Conservation (phyloP, 2,888 invertebrate species). For the Tupiocoris notatus region DNA sequence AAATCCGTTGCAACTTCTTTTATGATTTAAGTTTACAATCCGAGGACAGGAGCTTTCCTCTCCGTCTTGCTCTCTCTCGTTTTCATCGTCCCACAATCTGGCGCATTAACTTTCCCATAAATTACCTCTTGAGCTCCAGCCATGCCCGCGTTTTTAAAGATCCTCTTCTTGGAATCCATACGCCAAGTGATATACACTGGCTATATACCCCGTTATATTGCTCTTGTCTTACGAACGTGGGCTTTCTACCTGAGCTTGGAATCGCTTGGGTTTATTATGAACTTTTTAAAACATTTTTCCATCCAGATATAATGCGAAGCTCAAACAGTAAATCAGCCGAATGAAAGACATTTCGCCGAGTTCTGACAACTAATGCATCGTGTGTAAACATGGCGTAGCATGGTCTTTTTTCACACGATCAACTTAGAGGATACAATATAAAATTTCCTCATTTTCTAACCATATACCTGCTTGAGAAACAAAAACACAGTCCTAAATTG, state of each 20-base stretch:
- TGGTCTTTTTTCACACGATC: not conserved
- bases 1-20: not conserved
- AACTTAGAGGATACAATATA: too few relatives aligned
- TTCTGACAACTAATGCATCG: not conserved
- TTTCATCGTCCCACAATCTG: not conserved
- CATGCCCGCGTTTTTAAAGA: not conserved
- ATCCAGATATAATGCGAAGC: not conserved
- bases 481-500: too few relatives aligned
- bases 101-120: constrained; percentile 3
- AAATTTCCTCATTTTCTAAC: too few relatives aligned
- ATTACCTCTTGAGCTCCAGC: not conserved
- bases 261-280: not conserved
- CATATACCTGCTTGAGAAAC: too few relatives aligned
- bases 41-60: constrained; percentile 1
- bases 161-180: not conserved
- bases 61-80: too few relatives aligned
- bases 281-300: not conserved
- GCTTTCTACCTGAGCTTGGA: not conserved
- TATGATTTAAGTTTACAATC: constrained; percentile 27
- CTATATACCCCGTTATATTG: not conserved
- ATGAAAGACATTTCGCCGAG: not conserved
- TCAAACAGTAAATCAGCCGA: not conserved
- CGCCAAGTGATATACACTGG: not conserved
- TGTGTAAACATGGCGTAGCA: not conserved
- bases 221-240: not conserved